Percentiles rank a stretch among this genome's conserved stretches.
Conservation (phyloP, 2,888 invertebrate genomes). For the Tanaodytes sp. region DNA sequence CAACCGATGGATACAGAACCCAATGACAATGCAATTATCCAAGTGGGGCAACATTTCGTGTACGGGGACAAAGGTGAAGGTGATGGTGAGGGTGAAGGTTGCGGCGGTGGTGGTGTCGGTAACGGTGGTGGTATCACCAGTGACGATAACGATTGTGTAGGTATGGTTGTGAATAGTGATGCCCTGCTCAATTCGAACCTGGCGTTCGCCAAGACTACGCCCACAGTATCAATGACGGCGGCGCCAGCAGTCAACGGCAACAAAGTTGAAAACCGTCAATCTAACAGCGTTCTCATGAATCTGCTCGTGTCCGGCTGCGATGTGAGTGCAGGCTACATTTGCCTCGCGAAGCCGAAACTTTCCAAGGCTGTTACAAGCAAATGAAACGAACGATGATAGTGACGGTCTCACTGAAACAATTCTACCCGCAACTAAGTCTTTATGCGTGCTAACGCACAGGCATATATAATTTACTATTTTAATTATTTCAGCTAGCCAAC, state of each 20-base stretch:
- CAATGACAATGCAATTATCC: constrained; percentile 20
- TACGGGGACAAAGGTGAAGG: constrained; percentile 42
- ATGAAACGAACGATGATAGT: constrained; percentile 59
- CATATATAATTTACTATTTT: constrained; percentile 23
- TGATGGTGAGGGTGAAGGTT: constrained; percentile 25
- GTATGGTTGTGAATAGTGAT: constrained; percentile 19
- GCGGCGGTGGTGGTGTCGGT: constrained; percentile 30
- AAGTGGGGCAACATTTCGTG: constrained; percentile 26
- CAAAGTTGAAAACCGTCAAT: constrained; percentile 72
- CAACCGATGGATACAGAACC: constrained; percentile 17
- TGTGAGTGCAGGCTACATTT: constrained; percentile 92
- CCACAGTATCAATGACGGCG: not conserved
- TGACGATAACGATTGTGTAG: constrained; percentile 45
- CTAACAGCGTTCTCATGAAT: constrained; percentile 92
- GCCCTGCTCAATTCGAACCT: constrained; percentile 17
- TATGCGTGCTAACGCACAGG: constrained; percentile 17
- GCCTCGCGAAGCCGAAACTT: constrained; percentile 77
- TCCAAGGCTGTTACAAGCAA: constrained; percentile 66
- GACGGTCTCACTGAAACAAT: constrained; percentile 18
- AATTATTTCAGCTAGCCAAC: constrained; percentile 23
- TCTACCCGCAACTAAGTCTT: constrained; percentile 24
- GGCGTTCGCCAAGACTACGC: constrained; percentile 25
- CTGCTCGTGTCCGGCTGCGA: constrained; percentile 96
- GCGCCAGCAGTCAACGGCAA: constrained; percentile 6
- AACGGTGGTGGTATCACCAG: constrained; percentile 24